Evolutionary conservation across 2,797 vertebrate species (phyloP).

Genomic region (Danio tinwini): DNA sequence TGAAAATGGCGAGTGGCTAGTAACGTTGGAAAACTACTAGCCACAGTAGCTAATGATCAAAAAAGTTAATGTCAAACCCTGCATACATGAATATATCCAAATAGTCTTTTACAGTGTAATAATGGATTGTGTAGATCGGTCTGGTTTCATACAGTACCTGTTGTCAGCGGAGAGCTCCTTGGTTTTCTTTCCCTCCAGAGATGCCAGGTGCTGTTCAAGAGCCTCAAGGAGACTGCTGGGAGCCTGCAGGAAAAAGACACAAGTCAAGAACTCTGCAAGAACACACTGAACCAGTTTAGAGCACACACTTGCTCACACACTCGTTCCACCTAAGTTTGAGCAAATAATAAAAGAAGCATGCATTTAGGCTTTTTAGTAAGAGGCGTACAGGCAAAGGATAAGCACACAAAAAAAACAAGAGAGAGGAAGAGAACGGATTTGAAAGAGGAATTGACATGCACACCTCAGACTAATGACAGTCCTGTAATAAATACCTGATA

Average conservation of each 20-base stretch:
- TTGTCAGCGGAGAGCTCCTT: conserved; percentile 89
- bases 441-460: conserved; percentile 43
- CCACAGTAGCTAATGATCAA: too few species aligned
- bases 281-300: not conserved
- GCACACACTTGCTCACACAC: conserved; percentile 16
- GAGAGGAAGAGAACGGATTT: conserved; percentile 45
- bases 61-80: too few species aligned
- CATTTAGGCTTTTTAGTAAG: conserved; percentile 51
- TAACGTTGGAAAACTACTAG: too few species aligned
- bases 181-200: conserved; percentile 93
- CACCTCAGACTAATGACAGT: conserved; percentile 19
- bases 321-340: conserved; percentile 34
- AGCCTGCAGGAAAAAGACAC: conserved; percentile 76
- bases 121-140: not conserved
- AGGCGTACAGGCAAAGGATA: conserved; percentile 61
- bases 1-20: too few species aligned
- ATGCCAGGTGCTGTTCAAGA: conserved; percentile 93
- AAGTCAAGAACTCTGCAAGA: conserved; percentile 1
- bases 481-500: not conserved
- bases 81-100: not conserved
- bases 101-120: not conserved
- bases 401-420: conserved; percentile 50
- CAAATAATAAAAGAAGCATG: conserved; percentile 40
- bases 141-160: conserved; percentile 74
- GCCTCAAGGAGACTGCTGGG: conserved; percentile 94